Percentiles rank a stretch among this genome's conserved stretches.
These are phyloP conservation scores for Rhagologus leucostigma DNA, from an alignment of 2,113 vertebrate genomes.

Conservation along the genomic window DNA sequence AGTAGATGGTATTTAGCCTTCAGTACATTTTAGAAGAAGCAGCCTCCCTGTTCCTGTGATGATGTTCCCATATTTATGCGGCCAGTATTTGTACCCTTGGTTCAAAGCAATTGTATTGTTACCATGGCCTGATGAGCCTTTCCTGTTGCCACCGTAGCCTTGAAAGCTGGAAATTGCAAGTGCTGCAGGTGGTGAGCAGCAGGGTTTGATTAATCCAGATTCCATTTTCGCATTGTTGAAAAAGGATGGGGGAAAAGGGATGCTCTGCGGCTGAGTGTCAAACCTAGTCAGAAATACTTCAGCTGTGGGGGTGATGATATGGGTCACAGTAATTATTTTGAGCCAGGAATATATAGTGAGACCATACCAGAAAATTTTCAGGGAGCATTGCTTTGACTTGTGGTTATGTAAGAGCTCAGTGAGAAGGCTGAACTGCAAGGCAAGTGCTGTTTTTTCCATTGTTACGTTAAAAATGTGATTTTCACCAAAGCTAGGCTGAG, in stretches of 20 bases:
- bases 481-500: not conserved
- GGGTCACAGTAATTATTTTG: not conserved
- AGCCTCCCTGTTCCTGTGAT: not conserved
- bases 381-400: not conserved
- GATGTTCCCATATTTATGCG: not conserved
- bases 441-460: not conserved
- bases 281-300: not conserved
- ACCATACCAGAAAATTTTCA: not conserved
- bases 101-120: not conserved
- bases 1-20: constrained; percentile 12
- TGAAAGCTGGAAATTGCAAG: constrained; percentile 27
- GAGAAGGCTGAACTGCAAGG: not conserved
- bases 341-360: not conserved
- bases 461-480: not conserved
- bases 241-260: not conserved
- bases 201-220: constrained; percentile 36
- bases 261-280: not conserved
- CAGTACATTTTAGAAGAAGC: not conserved
- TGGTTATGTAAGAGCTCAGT: not conserved
- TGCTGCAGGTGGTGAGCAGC: constrained; percentile 35
- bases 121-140: not conserved
- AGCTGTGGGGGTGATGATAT: not conserved
- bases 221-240: not conserved
- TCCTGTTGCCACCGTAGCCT: not conserved
- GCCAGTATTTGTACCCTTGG: not conserved